phyloP scores from a whole-genome alignment of 2,888 invertebrate genomes.

The Tinea semifulvella region DNA sequence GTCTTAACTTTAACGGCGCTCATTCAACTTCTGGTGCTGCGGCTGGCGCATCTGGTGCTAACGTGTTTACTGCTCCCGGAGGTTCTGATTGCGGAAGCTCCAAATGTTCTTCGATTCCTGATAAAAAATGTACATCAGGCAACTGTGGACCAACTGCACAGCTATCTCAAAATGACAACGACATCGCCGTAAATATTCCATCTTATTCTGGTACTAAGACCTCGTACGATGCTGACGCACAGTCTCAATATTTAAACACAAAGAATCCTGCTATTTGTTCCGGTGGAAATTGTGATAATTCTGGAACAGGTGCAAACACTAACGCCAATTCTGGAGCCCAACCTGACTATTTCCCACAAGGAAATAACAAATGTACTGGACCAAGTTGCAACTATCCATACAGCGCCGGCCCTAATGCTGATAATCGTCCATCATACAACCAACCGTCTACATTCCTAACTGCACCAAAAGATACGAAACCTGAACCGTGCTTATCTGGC shows the following conservation, averaged over 20 bases:
- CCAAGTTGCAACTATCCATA: slow-evolving; percentile 9
- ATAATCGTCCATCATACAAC: slow-evolving; percentile 21
- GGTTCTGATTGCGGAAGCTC: slow-evolving; percentile 21
- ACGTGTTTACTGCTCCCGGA: background rate
- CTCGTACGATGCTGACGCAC: slow-evolving; percentile 12
- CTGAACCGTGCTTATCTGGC: slow-evolving; percentile 5
- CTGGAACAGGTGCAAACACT: background rate
- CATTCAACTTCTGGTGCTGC: slow-evolving; percentile 18
- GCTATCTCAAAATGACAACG: slow-evolving; percentile 15
- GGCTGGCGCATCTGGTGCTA: slow-evolving; percentile 21
- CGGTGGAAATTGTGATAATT: slow-evolving; percentile 9
- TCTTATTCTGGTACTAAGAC: slow-evolving; percentile 19
- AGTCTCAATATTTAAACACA: background rate
- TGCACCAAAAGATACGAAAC: slow-evolving; percentile 28
- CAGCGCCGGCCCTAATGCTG: slow-evolving; percentile 16
- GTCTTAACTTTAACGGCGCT: slow-evolving; percentile 1
- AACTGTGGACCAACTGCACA: background rate
- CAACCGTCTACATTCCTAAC: slow-evolving; percentile 35
- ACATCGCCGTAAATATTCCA: slow-evolving; percentile 23
- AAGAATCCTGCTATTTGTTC: slow-evolving; percentile 14
- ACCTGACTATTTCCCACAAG: background rate
- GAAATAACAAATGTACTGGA: background rate
- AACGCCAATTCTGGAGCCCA: background rate
- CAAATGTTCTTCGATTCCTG: slow-evolving; percentile 19
- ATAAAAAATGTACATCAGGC: slow-evolving; percentile 11